Conservation (phyloP, 1,140 invertebrate genomes). For the Kradibia gibbosae region DNA sequence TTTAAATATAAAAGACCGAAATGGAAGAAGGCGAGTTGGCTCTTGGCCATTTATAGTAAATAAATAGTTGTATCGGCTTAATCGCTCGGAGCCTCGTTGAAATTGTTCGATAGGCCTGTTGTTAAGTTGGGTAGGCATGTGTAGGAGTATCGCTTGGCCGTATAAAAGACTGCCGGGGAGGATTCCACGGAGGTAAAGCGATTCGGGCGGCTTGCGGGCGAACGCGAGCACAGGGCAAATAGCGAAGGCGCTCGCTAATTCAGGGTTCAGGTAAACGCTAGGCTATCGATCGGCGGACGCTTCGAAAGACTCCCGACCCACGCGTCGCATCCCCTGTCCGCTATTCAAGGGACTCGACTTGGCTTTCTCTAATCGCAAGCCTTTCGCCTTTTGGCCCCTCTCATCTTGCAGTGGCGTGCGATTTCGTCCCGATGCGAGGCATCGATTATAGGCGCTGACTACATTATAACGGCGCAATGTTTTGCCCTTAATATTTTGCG, state of each 20-base stretch:
- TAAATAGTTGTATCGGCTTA: too few relatives aligned
- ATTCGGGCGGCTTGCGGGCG: neutral
- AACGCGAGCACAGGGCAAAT: neutral
- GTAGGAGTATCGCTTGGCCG: too few relatives aligned
- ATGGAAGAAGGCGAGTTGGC: too few relatives aligned
- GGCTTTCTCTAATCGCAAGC: neutral
- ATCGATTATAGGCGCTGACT: neutral
- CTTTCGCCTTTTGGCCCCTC: neutral
- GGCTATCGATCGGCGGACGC: neutral
- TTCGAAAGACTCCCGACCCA: neutral
- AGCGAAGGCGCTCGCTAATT: neutral
- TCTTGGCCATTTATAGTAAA: too few relatives aligned
- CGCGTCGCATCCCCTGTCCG: neutral
- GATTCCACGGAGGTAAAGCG: too few relatives aligned
- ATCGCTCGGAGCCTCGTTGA: too few relatives aligned
- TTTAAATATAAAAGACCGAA: too few relatives aligned
- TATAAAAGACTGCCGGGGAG: too few relatives aligned
- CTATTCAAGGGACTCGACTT: neutral
- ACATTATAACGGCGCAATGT: neutral
- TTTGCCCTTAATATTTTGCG: neutral
- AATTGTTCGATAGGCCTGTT: too few relatives aligned
- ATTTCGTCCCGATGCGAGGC: too few relatives aligned
- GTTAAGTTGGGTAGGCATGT: too few relatives aligned
- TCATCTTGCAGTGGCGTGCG: too few relatives aligned
- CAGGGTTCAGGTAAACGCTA: neutral